A percentile compares a stretch with the other conserved stretches of the same genome.
These are phyloP conservation scores for Emberiza fucata DNA, from an alignment of 2,113 vertebrate species.

Conservation along the genomic window DNA sequence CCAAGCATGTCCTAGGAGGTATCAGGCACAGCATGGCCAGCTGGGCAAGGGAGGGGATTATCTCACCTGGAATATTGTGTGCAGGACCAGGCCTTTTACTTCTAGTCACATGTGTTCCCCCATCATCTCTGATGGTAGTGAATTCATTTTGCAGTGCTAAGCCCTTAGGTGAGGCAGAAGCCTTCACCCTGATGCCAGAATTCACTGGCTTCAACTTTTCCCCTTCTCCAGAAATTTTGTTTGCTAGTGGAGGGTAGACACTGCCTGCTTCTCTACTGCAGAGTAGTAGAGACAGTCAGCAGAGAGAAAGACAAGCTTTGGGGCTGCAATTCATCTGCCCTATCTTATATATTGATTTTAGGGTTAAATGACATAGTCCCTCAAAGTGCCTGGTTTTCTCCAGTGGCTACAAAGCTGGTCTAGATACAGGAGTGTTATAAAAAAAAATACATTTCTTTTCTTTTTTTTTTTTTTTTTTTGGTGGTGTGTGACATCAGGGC, in stretches of 20 bases:
- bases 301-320: neutral
- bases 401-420: neutral
- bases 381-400: neutral
- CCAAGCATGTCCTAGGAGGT: rapidly evolving
- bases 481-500: neutral
- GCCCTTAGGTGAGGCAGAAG: neutral
- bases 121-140: neutral
- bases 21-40: neutral
- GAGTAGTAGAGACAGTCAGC: neutral
- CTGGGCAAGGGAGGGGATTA: rapidly evolving
- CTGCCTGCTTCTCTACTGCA: neutral
- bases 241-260: neutral
- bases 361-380: neutral
- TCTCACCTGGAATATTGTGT: neutral
- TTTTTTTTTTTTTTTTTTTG: neutral
- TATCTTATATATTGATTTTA: neutral
- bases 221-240: neutral
- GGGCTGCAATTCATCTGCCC: neutral
- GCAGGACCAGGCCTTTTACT: neutral
- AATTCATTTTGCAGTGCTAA: neutral
- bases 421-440: neutral
- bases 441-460: too few species aligned
- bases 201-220: neutral
- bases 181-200: neutral
- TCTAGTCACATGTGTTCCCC: neutral